These are phyloP conservation scores for Dryobates pubescens DNA, from an alignment of 2,797 vertebrate genomes.

Conservation along the genomic window DNA sequence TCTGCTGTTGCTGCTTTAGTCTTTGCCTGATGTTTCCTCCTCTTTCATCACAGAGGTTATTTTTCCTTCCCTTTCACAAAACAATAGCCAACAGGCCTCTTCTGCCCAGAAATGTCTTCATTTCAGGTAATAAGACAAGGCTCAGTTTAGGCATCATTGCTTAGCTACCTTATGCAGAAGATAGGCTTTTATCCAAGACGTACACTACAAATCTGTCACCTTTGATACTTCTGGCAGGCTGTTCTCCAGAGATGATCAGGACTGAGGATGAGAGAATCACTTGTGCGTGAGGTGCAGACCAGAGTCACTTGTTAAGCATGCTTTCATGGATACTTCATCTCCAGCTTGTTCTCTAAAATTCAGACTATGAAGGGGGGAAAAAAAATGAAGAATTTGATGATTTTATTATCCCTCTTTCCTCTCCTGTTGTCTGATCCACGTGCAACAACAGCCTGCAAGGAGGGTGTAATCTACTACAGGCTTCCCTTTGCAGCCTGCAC, in stretches of 20 bases:
- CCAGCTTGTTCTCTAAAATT: neutral
- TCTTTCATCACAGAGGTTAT: neutral
- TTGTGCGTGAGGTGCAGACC: neutral
- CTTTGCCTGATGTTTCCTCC: neutral
- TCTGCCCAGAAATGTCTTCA: neutral
- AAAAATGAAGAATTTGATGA: neutral
- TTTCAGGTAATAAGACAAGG: neutral
- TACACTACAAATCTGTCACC: constrained; percentile 4
- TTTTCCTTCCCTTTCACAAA: neutral
- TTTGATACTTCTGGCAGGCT: constrained; percentile 13
- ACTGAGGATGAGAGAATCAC: constrained; percentile 25
- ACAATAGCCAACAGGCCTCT: neutral
- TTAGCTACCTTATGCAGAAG: neutral
- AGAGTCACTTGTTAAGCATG: neutral
- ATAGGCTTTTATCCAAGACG: constrained; percentile 31
- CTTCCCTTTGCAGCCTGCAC: neutral
- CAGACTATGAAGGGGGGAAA: neutral
- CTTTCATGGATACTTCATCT: constrained; percentile 1
- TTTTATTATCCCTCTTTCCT: constrained; percentile 22
- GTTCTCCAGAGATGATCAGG: neutral
- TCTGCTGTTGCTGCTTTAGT: constrained; percentile 1
- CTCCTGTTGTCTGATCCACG: constrained; percentile 13
- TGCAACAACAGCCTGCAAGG: neutral
- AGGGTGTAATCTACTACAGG: neutral
- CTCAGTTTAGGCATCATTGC: neutral